Evolutionary conservation across 2,888 invertebrate species (phyloP), one percentile per base, ranked within the genome.

Genomic region (Orthonevra nobilis): DNA sequence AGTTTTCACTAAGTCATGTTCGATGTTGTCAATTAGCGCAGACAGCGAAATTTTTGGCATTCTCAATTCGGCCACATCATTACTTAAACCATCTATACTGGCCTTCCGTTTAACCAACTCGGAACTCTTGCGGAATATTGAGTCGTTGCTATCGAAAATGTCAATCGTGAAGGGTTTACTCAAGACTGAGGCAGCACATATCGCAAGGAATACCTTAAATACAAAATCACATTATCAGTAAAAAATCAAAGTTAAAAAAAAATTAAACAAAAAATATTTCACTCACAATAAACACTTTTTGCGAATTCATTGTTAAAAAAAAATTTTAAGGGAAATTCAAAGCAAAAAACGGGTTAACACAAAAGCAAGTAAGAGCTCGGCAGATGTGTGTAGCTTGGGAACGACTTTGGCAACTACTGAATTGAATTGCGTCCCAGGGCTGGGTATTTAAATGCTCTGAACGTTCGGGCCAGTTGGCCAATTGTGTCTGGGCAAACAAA

Each of bases 11-110:
- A 88, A 56, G 26, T 84, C 85, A 19, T 83, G 82, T 82, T 88
- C 88, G 38, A 88, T 81, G 50, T 86, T 83, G 1, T 85, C 84
- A 30, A 88, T 85, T 2, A 88, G 63, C 1, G 86, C 81, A 1
- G 85, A 82, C n/a, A 88, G 82, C 0, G 87, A 85, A 26, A 88
- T 81, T 61, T 85, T 85, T 56, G 50, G 81, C 34, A 52, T 26
- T n/a, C 85, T 84, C 3, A 86, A 66, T 38, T 81, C 81, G 7
- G 61, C 68, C 50, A 85, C 85, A 0, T 70, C 66, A 15, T 79
- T 54, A 7, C n/a, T 60, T n/a, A n/a, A n/a, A 9, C 10, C n/a
- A 0, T 28, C 40, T 1, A 6, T 7, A 0, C 17, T 20, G 3
- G 64, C 42, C 3, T 46, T 61, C 9, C 79, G 46, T 54, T 79